phyloP scores from a whole-genome alignment of 1,140 invertebrate species.

The Drosophila pectinifera region DNA sequence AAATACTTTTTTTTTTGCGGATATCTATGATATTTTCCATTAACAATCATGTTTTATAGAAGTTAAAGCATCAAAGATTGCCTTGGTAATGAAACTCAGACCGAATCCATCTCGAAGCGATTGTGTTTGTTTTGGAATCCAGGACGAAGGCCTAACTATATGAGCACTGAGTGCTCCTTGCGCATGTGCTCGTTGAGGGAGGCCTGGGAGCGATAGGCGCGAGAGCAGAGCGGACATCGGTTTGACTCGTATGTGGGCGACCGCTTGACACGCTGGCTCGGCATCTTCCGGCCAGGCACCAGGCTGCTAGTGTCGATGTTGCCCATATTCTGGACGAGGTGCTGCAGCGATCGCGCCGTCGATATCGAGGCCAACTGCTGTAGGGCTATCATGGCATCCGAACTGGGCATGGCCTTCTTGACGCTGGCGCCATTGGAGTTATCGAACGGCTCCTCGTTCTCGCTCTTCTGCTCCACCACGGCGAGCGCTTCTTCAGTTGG shows the following conservation, averaged over 20 bases:
- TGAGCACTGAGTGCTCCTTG: conserved; percentile 82
- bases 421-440: conserved; percentile 12
- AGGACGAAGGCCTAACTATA: conserved; percentile 40
- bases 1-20: conserved; percentile 5
- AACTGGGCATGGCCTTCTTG: conserved; percentile 54
- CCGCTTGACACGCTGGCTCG: conserved; percentile 64
- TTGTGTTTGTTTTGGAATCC: not conserved
- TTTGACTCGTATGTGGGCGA: conserved; percentile 74
- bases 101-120: not conserved
- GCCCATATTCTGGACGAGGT: conserved; percentile 65
- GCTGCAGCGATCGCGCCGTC: conserved; percentile 70
- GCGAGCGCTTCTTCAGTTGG: no score
- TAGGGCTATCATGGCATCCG: conserved; percentile 73
- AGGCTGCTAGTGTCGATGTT: conserved; percentile 64
- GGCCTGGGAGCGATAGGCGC: conserved; percentile 78
- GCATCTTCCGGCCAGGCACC: conserved; percentile 60
- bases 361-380: conserved; percentile 83
- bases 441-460: conserved; percentile 60
- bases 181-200: conserved; percentile 84
- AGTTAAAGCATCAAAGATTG: no score
- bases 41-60: not conserved
- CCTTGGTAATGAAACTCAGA: not conserved
- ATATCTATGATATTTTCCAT: not conserved
- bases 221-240: conserved; percentile 78
- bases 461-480: conserved; percentile 42